Conservation (phyloP, 2,888 invertebrate species). For the Xestobium rufovillosum region DNA sequence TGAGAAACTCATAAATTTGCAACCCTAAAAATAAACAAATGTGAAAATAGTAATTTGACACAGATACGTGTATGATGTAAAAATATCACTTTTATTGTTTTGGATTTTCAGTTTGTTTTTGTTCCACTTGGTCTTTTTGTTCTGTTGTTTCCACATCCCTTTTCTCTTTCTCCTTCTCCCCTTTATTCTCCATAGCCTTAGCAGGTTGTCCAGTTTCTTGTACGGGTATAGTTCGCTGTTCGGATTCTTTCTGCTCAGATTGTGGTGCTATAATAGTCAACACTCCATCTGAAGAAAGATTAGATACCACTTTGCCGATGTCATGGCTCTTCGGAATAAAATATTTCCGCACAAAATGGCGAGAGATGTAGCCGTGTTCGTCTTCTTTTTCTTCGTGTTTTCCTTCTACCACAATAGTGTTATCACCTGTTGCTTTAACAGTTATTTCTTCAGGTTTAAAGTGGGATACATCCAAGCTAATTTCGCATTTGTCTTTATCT, state of each 20-base stretch:
- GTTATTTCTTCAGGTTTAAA: not conserved
- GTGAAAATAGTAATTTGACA: no score
- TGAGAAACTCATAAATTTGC: no score
- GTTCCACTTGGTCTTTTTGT: no score
- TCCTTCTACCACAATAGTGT: constrained; percentile 1
- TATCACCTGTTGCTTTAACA: not conserved
- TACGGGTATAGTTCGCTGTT: not conserved
- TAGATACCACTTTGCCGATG: not conserved
- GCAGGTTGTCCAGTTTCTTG: constrained; percentile 1
- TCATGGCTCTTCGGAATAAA: not conserved
- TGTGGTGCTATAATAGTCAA: not conserved
- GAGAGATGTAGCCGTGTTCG: not conserved
- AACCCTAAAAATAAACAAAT: no score
- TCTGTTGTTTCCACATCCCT: no score
- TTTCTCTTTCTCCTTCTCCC: no score
- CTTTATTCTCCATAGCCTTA: not conserved
- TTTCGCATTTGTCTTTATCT: not conserved
- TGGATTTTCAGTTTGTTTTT: no score
- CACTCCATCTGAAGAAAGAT: constrained; percentile 2
- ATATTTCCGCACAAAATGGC: constrained; percentile 1
- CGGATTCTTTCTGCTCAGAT: not conserved
- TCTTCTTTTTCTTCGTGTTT: constrained; percentile 1
- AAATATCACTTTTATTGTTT: no score
- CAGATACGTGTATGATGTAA: no score
- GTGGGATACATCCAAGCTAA: not conserved